Base-by-base conservation (phyloP, 2,113 vertebrate species). In the Sceloporus tristichus region DNA sequence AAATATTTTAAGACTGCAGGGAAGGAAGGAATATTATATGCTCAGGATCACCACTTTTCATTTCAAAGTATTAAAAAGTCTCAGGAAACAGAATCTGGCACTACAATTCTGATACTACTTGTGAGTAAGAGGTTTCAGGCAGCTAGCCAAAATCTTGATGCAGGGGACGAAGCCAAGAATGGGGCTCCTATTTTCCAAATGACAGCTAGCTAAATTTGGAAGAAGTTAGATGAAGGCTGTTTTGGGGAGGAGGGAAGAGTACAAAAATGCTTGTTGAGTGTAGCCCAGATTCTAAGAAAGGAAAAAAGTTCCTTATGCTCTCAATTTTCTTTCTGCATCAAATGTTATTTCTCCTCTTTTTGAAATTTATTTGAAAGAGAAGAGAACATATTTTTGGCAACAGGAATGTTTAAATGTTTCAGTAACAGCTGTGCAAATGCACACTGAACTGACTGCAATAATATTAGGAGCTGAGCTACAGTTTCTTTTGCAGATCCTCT, bases 331-430 rank as follows among this genome's bases (percentile, higher is more conserved):
- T 68, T 82, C 29, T 29, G 25, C 18, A 6, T n/a, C 2, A 7
- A 79, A 71, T 82, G 83, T 66, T 38, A 34, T 56, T 85, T 79
- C 75, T 65, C 82, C 53, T 76, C 82, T 56, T 87, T 71, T 83
- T 82, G n/a, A 71, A 71, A 79, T 77, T 77, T 78, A 68, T 18
- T 34, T 56, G 48, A 82, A 79, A 83, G 40, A 6, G 82, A 66
- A 71, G 38, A 38, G 54, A 85, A 83, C 79, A 74, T 74, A 83
- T 85, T 91, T 91, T 87, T 91, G 91, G 91, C 88, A 91, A 82
- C 78, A 83, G 74, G 82, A 23, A 29, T 75, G 88, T 87, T 89
- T 48, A 87, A 91, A 85, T n/a, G 82, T 90, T 87, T 83, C 82
- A 6, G 73, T 85, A 85, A 88, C 88, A 90, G 88, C 91, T 90